phyloP scores from a whole-genome alignment of 2,888 invertebrate genomes.

The Lucinisca nassula region DNA sequence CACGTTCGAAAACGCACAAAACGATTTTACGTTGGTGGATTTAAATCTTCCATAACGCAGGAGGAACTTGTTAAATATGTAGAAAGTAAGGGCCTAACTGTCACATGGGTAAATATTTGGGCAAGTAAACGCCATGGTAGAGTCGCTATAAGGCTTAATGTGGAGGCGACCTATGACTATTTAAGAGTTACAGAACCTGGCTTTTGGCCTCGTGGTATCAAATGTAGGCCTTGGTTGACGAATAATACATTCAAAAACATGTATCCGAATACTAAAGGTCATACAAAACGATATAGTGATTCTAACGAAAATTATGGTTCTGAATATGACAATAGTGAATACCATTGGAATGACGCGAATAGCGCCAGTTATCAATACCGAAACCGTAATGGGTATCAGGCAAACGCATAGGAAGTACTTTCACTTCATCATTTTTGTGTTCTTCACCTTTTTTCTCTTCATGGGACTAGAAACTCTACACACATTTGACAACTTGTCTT shows the following conservation, averaged over 20 bases:
- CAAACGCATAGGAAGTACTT: neutral
- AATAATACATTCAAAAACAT: too few relatives aligned
- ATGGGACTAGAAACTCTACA: neutral
- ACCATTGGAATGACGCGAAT: too few relatives aligned
- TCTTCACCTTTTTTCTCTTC: neutral
- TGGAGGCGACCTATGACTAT: too few relatives aligned
- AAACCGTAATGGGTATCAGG: neutral
- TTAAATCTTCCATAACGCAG: neutral
- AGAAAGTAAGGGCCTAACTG: neutral
- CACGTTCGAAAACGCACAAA: neutral
- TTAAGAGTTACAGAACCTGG: neutral
- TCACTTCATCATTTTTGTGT: neutral
- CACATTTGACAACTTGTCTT: neutral
- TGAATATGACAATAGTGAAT: too few relatives aligned
- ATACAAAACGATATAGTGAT: too few relatives aligned
- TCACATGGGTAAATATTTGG: neutral
- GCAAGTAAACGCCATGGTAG: neutral
- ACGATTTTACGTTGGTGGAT: neutral
- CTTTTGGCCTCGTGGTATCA: neutral
- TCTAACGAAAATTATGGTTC: too few relatives aligned
- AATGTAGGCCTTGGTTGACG: neutral
- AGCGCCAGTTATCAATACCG: too few relatives aligned
- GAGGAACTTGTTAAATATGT: neutral
- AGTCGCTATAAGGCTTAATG: neutral
- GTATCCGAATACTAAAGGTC: too few relatives aligned